These are phyloP conservation scores for sheep (Ovis aries) DNA, from an alignment of 2,113 vertebrate genomes.

Conservation along the genomic window ARS-UI_Ramb_v3.0 NC_056061.1:60015001-60015500, in stretches of 20 bases:
- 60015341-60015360: background rate
- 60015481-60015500: background rate
- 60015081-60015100: background rate
- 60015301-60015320: background rate
- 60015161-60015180: background rate
- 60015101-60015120: background rate
- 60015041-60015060: background rate
- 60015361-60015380: background rate
- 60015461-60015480: accelerated
- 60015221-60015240: background rate
- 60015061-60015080: background rate
- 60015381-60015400: background rate
- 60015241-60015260: background rate
- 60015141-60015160: background rate
- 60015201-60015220: background rate
- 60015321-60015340: background rate
- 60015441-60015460: background rate
- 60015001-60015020: background rate
- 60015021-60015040: background rate
- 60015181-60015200: background rate
- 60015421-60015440: background rate
- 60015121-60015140: background rate
- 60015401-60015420: background rate
- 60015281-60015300: background rate
- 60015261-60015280: background rate